Base-by-base conservation (phyloP, 2,797 vertebrate species). In the Sylvia borin region DNA sequence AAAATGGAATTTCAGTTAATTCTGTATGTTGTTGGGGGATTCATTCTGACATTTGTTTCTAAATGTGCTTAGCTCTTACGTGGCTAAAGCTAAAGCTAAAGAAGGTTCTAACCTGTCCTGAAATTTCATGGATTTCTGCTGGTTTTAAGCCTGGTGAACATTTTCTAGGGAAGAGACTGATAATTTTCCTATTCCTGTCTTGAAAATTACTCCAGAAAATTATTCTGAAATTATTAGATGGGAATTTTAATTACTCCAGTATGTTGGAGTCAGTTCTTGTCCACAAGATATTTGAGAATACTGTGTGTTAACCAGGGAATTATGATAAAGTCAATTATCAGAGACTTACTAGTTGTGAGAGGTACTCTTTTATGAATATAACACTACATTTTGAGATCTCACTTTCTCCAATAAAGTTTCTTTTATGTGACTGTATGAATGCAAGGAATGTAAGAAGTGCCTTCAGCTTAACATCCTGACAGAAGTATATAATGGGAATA, bases 1-100 rank as follows among this genome's bases (percentile, higher is more conserved):
- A 93, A 91, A 92, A 74, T 20, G 57, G 60, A 77, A 87, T 88
- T 93, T 83, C 88, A 72, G 18, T 82, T 58, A 92, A 90, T 74
- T 83, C 15, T 58, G 4, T 85, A 36, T 58, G 31, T 85, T 95
- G 54, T 26, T 3, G 9, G 16, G 32, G 51, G 36, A 55, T 88
- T 74, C 45, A 55, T 90, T 84, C 60, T 70, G 51, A 83, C 21
- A 42, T 62, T 93, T 92, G 72, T 83, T 40, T 91, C n/a, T 2
- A 13, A 58, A 65, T 61, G 19, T 58, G 12, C 32, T 79, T 31
- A 22, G 14, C 27, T 89, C 62, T 79, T 79, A 20, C 6, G 15
- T 62, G 55, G 29, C 29, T 88, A 50, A 82, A 93, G 48, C 21
- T 91, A 60, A 85, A 90, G 10, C 36, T 83, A 50, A 61, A 40